Percentiles rank a stretch among this genome's conserved stretches.
These are phyloP conservation scores for Tragopan temminckii DNA, from an alignment of 2,797 vertebrate genomes.

Conservation along the genomic window DNA sequence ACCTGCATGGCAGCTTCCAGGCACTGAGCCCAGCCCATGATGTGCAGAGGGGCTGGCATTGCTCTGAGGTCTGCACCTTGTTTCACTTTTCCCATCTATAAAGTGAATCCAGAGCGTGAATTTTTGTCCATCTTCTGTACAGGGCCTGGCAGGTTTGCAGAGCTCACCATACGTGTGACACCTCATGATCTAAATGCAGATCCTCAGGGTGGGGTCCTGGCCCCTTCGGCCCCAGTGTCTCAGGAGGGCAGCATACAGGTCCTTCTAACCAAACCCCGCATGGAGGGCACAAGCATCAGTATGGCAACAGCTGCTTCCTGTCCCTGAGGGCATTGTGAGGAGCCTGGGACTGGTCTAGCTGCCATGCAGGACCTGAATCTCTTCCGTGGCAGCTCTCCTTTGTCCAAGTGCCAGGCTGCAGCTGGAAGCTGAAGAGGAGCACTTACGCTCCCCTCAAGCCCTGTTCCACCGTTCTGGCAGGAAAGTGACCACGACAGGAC, in stretches of 20 bases:
- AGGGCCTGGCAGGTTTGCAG: background rate
- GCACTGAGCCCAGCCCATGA: accelerated
- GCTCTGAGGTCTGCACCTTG: background rate
- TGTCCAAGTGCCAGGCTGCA: background rate
- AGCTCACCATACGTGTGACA: background rate
- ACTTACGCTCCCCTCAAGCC: background rate
- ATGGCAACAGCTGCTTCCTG: background rate
- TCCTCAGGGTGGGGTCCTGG: background rate
- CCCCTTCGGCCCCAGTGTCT: background rate
- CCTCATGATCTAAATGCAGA: background rate
- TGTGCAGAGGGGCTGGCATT: background rate
- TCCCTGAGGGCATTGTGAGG: accelerated
- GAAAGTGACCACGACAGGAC: background rate
- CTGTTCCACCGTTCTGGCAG: background rate
- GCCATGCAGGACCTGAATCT: background rate
- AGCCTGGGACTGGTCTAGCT: background rate
- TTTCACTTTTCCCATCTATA: background rate
- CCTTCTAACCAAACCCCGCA: background rate
- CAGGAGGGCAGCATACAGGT: background rate
- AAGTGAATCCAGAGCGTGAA: background rate
- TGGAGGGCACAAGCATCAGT: background rate
- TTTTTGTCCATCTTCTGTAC: background rate
- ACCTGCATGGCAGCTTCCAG: background rate
- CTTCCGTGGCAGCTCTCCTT: background rate
- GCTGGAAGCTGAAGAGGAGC: background rate